phyloP scores from a whole-genome alignment of 1,140 invertebrate genomes.

The Apis laboriosa region DNA sequence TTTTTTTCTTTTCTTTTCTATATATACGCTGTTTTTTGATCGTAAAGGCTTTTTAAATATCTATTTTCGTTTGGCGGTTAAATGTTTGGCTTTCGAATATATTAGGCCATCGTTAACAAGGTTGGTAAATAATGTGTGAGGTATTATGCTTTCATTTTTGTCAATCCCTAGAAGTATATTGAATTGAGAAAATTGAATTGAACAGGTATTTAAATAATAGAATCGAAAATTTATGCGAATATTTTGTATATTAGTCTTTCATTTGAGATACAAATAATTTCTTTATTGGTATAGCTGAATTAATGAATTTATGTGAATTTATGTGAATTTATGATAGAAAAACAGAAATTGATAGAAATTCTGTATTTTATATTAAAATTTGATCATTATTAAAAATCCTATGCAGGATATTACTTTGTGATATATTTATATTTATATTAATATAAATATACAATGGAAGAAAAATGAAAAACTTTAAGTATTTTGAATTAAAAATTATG shows the following conservation, averaged over 20 bases:
- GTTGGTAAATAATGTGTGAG: background rate
- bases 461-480: too few species aligned
- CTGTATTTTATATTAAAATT: background rate
- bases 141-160: background rate
- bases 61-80: constrained; percentile 6
- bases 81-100: constrained; percentile 17
- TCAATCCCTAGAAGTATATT: background rate
- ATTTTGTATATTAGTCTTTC: too few species aligned
- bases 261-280: too few species aligned
- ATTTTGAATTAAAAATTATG: too few species aligned
- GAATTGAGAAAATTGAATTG: background rate
- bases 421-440: too few species aligned
- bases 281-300: too few species aligned
- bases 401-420: too few species aligned
- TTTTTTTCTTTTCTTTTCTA: background rate
- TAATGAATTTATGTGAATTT: too few species aligned
- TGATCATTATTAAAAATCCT: background rate
- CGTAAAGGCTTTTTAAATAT: constrained; percentile 11
- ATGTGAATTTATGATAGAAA: background rate
- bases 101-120: constrained; percentile 11
- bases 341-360: background rate
- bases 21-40: constrained; percentile 18
- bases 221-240: too few species aligned
- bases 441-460: too few species aligned
- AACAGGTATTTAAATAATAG: too few species aligned